Base-by-base conservation (phyloP, 2,888 invertebrate genomes). In the Eupithecia abbreviata region DNA sequence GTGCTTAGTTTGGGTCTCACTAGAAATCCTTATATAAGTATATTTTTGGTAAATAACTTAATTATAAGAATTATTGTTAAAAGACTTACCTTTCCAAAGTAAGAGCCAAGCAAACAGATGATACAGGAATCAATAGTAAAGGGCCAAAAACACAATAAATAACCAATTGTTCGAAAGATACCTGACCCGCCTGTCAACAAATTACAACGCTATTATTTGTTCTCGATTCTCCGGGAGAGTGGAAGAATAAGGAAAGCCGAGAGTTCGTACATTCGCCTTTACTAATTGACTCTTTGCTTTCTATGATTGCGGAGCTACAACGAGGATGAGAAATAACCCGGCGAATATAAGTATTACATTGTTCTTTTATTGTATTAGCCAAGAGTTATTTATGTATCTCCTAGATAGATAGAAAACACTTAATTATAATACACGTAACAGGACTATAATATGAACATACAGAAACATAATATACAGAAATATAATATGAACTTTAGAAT, bases 171-270 rank as follows among this genome's bases (percentile, higher is more conserved):
- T 45, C 45, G 13, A 45, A 62, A 69, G 51, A 72, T 62, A 65
- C 67, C 72, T 70, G 51, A 78, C 70, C 62, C 79, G 77, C 77
- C 68, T n/a, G 81, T 77, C 79, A 77, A 79, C 76, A 79, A 81
- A 82, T 86, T 83, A 85, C 82, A 84, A 82, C 77, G 80, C 82
- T 83, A 83, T 83, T 82, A 84, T 82, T 81, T 79, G 77, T 73
- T 80, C 78, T 74, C 67, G 67, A 72, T 77, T 74, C 71, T 43
- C 68, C 68, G 76, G 69, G 30, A 62, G 12, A 58, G 10, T 10
- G 30, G 62, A 72, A 72, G 69, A 77, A 78, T 71, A 72, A 80
- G 81, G 76, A 83, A 82, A 85, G 82, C 76, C 77, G 74, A 76
- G 58, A 80, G 75, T 81, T 81, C 80, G 81, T 80, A 79, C 78